Evolutionary conservation across 1,140 invertebrate genomes (phyloP).

Genomic region (Vanessa atalanta): DNA sequence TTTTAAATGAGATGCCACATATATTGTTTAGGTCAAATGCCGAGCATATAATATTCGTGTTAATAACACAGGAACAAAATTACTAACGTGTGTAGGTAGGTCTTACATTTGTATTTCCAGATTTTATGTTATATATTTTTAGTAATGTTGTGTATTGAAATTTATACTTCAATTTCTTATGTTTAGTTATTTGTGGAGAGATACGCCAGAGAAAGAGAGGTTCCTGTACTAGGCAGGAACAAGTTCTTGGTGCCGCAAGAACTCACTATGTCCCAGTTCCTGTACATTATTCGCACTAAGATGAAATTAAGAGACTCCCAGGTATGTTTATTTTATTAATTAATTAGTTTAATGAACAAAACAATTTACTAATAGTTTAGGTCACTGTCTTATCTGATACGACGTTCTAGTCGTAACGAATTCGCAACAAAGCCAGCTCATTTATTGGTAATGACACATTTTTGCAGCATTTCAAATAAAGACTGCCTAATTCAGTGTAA

Average conservation of each 20-base stretch:
- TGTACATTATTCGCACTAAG: slow-evolving; percentile 76
- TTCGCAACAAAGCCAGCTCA: not conserved
- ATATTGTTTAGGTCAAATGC: too few species aligned
- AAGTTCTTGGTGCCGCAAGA: slow-evolving; percentile 90
- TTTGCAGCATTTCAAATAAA: not conserved
- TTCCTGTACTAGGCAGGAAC: slow-evolving; percentile 85
- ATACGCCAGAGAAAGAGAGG: slow-evolving; percentile 83
- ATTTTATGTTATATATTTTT: too few species aligned
- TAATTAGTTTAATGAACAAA: not conserved
- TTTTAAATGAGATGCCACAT: too few species aligned
- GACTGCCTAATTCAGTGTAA: not conserved
- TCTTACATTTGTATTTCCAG: too few species aligned
- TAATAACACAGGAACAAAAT: not conserved
- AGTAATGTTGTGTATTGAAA: not conserved
- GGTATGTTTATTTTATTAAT: slow-evolving; percentile 36
- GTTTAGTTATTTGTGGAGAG: slow-evolving; percentile 87
- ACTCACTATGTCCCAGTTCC: slow-evolving; percentile 87
- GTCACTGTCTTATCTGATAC: not conserved
- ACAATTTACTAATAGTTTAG: not conserved
- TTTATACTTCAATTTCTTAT: not conserved
- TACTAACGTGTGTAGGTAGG: too few species aligned
- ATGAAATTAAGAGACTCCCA: slow-evolving; percentile 75
- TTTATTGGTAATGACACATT: not conserved
- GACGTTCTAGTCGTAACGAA: not conserved
- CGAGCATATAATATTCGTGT: not conserved